Percentiles rank a stretch among this genome's conserved stretches.
These are phyloP conservation scores for Philaenus spumarius DNA, from an alignment of 1,140 invertebrate species.

Conservation along the genomic window DNA sequence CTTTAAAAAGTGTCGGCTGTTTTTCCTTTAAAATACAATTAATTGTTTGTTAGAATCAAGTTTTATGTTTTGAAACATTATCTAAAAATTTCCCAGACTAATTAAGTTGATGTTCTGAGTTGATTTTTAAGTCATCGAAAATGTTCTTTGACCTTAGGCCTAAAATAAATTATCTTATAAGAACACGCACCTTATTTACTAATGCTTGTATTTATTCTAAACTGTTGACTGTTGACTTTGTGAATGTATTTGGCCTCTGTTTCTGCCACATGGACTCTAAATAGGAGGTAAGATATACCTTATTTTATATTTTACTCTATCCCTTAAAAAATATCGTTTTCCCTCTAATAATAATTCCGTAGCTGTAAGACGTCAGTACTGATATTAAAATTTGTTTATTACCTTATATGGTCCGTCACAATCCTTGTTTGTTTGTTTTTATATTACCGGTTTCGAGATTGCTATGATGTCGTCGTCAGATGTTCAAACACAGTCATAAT, in stretches of 20 bases:
- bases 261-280: conserved; percentile 22
- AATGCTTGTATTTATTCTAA: background rate
- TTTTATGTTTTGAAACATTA: background rate
- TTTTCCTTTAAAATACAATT: too few relatives aligned
- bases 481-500: too few relatives aligned
- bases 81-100: background rate
- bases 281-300: conserved; percentile 25
- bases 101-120: background rate
- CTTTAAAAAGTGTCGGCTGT: too few relatives aligned
- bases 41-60: background rate
- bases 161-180: background rate
- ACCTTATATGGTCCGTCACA: too few relatives aligned
- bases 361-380: too few relatives aligned
- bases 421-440: too few relatives aligned
- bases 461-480: too few relatives aligned
- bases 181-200: background rate
- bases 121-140: background rate
- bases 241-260: conserved; percentile 27
- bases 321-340: too few relatives aligned
- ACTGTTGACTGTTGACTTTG: conserved; percentile 13
- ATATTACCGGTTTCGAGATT: too few relatives aligned
- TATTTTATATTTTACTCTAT: too few relatives aligned
- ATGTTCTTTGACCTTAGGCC: background rate
- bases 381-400: too few relatives aligned
- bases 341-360: too few relatives aligned